A percentile compares a stretch with the other conserved stretches of the same genome.
phyloP scores from a whole-genome alignment of 2,888 invertebrate species.

The Hemithea aestivaria region DNA sequence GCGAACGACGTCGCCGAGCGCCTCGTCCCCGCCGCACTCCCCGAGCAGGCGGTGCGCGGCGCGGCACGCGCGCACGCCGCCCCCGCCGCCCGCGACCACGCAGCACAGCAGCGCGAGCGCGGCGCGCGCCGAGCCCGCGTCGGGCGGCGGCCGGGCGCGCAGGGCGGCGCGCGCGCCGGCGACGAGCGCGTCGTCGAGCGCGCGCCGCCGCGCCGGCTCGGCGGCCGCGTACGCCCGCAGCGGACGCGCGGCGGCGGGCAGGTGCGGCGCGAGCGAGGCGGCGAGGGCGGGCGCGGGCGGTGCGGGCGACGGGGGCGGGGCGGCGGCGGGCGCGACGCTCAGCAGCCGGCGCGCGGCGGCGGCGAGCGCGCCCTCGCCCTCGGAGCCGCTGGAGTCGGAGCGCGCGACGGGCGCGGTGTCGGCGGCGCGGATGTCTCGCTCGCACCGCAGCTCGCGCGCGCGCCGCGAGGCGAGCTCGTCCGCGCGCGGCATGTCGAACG shows the following conservation, averaged over 20 bases:
- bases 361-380: conserved; percentile 38
- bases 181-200: conserved; percentile 4
- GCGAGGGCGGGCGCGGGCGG: conserved; percentile 4
- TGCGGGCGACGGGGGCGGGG: too few relatives aligned
- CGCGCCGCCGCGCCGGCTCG: conserved; percentile 4
- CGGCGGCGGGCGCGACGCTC: conserved; percentile 17
- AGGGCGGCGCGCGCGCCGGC: too few relatives aligned
- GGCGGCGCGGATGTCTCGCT: conserved; percentile 28
- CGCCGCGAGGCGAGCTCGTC: conserved; percentile 38
- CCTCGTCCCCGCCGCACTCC: conserved; percentile 19
- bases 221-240: conserved; percentile 6
- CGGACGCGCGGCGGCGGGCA: conserved; percentile 4
- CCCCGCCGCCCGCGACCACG: conserved; percentile 13
- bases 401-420: conserved; percentile 12
- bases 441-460: conserved; percentile 35
- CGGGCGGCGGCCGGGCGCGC: conserved; percentile 3
- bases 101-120: conserved; percentile 6
- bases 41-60: conserved; percentile 7
- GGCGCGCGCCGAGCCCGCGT: conserved; percentile 2
- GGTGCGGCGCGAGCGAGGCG: conserved; percentile 10
- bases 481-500: conserved; percentile 42
- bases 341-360: conserved; percentile 31
- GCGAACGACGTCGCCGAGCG: too few relatives aligned
- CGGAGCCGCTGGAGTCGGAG: conserved; percentile 42
- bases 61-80: conserved; percentile 6